Evolutionary conservation across 2,888 invertebrate genomes (phyloP).

Genomic region (Monopis laevigella): DNA sequence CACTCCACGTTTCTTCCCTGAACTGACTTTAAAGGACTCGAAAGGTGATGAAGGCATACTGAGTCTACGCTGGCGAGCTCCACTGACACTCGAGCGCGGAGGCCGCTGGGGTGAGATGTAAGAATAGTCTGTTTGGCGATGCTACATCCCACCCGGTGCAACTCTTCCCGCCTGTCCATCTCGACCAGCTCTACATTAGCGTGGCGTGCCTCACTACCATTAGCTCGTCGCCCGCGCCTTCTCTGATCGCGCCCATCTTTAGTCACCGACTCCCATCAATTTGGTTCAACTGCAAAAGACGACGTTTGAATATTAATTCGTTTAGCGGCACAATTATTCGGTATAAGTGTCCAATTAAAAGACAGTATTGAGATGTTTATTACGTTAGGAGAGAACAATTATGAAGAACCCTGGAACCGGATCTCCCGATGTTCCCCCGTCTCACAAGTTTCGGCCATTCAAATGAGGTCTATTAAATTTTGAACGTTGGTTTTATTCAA

Average conservation of each 20-base stretch:
- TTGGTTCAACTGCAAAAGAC: constrained; percentile 12
- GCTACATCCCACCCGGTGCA: constrained; percentile 52
- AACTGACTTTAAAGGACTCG: constrained; percentile 33
- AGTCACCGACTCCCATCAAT: neutral
- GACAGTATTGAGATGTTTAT: constrained; percentile 28
- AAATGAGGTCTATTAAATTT: constrained; percentile 11
- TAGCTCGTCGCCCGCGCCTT: neutral
- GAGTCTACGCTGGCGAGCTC: constrained; percentile 58
- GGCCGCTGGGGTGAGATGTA: constrained; percentile 54
- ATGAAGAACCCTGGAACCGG: constrained; percentile 4
- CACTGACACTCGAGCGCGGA: constrained; percentile 54
- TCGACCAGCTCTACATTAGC: constrained; percentile 12
- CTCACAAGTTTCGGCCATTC: neutral
- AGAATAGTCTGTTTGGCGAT: constrained; percentile 58
- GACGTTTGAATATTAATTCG: constrained; percentile 15
- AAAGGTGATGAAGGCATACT: constrained; percentile 37
- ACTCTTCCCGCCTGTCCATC: constrained; percentile 52
- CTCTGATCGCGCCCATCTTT: neutral
- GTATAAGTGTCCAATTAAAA: constrained; percentile 33
- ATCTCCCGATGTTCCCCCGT: constrained; percentile 7
- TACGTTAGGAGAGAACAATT: constrained; percentile 23
- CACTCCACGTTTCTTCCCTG: constrained; percentile 28
- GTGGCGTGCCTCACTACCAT: neutral
- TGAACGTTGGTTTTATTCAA: constrained; percentile 6
- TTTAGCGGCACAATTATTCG: constrained; percentile 10